phyloP scores from a whole-genome alignment of 2,797 vertebrate genomes.

The Argya squamiceps region DNA sequence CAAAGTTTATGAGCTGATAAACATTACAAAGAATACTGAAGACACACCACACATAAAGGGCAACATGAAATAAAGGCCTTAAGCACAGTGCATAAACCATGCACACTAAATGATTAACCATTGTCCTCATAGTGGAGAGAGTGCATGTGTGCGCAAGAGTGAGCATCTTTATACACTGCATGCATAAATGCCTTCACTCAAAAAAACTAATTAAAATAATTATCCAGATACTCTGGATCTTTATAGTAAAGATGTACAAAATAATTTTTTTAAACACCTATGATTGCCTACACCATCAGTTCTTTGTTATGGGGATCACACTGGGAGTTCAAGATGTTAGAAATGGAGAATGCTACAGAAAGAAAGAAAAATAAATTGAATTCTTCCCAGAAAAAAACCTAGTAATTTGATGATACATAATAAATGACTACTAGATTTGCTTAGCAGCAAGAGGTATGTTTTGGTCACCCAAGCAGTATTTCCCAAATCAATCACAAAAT shows the following conservation, averaged over 20 bases:
- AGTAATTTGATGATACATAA: background rate
- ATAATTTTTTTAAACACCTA: background rate
- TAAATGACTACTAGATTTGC: background rate
- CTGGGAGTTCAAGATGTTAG: background rate
- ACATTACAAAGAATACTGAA: background rate
- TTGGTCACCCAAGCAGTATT: background rate
- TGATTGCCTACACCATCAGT: background rate
- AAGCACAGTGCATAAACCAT: background rate
- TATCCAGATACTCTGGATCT: background rate
- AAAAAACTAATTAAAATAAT: background rate
- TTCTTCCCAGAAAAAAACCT: background rate
- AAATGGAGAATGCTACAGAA: background rate
- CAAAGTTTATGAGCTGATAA: background rate
- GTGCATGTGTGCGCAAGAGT: rapidly evolving
- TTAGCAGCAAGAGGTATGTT: background rate
- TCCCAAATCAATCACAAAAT: background rate
- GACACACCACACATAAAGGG: background rate
- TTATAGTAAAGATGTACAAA: background rate
- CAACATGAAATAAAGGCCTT: background rate
- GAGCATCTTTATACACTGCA: background rate
- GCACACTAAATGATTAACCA: background rate
- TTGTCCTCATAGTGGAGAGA: background rate
- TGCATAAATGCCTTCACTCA: background rate
- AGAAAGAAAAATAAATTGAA: background rate
- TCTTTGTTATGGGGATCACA: background rate